These are phyloP conservation scores for Lepidotrigona ventralis DNA, from an alignment of 1,140 invertebrate genomes.

Conservation along the genomic window DNA sequence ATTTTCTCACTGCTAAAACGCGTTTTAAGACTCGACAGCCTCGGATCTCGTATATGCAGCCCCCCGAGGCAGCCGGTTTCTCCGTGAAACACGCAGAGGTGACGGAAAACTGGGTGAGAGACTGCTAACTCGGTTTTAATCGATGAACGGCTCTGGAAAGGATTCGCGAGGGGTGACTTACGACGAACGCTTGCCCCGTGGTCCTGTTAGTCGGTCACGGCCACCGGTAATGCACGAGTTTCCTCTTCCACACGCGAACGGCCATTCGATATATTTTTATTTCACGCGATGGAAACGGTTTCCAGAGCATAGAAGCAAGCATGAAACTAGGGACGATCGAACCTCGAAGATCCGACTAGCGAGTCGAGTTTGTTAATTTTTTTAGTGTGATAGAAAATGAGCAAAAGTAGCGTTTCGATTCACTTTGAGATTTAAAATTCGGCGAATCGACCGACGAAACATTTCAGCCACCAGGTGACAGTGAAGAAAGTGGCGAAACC, in stretches of 20 bases:
- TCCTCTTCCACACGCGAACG: background rate
- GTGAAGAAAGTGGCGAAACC: conserved; percentile 13
- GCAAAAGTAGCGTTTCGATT: background rate
- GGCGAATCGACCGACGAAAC: conserved; percentile 15
- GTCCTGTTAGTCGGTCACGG: conserved; percentile 28
- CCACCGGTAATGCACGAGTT: conserved; percentile 7
- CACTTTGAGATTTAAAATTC: background rate
- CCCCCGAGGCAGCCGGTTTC: background rate
- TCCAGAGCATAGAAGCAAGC: background rate
- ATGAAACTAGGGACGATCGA: background rate
- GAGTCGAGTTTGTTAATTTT: too few relatives aligned
- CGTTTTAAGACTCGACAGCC: conserved; percentile 4
- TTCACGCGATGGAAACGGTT: background rate
- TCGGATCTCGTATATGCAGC: background rate
- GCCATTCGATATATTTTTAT: background rate
- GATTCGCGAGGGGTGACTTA: conserved; percentile 6
- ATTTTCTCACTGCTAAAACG: background rate
- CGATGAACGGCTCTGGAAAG: conserved; percentile 11
- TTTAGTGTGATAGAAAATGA: background rate
- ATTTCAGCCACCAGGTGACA: conserved; percentile 14
- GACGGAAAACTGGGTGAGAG: background rate
- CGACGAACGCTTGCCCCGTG: conserved; percentile 12
- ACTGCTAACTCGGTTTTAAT: conserved; percentile 13
- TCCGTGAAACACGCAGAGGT: background rate
- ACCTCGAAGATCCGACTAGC: background rate